phyloP scores from a whole-genome alignment of 2,113 vertebrate genomes.

The Crotalus viridis region DNA sequence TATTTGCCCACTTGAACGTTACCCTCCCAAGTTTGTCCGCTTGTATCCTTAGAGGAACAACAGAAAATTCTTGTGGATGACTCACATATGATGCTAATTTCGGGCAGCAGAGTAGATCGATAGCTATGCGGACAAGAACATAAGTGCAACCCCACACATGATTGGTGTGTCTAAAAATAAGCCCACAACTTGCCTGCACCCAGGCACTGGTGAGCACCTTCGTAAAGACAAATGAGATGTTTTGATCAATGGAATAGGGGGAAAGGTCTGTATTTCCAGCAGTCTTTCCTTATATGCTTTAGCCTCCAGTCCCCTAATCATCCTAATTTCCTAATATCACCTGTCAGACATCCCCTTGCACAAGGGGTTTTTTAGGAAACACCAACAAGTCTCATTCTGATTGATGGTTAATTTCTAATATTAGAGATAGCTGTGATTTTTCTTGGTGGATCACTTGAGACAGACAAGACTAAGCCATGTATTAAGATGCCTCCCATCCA shows the following conservation, averaged over 20 bases:
- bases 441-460: no score
- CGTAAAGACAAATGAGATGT: background rate
- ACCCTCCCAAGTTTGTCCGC: background rate
- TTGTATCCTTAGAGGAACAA: background rate
- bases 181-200: background rate
- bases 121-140: background rate
- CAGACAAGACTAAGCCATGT: no score
- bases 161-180: background rate
- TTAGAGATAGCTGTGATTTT: no score
- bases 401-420: no score
- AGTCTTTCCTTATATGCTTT: no score
- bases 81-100: background rate
- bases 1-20: background rate
- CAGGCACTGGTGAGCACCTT: background rate
- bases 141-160: background rate
- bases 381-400: no score
- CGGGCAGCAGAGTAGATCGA: background rate
- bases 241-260: background rate
- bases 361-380: no score
- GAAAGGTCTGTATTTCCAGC: background rate
- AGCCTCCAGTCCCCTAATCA: no score
- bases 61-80: background rate
- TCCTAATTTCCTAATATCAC: background rate
- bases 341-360: background rate
- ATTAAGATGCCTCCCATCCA: no score